Conservation (phyloP, 2,797 vertebrate genomes). For the Myotis planiceps region DNA sequence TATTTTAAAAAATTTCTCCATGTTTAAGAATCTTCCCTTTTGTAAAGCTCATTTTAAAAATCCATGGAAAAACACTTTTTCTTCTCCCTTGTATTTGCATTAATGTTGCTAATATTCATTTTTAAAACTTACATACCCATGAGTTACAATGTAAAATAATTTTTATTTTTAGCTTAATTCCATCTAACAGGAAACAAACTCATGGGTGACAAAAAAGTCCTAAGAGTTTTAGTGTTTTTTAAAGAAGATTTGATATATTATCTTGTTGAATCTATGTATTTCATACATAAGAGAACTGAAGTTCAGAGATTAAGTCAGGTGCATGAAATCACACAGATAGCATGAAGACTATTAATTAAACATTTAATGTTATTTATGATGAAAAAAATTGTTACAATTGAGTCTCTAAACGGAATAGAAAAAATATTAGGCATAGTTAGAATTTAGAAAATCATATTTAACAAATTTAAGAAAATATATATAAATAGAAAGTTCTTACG, state of each 20-base stretch:
- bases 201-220: neutral
- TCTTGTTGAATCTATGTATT: neutral
- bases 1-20: neutral
- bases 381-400: neutral
- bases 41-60: neutral
- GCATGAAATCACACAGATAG: neutral
- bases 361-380: neutral
- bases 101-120: constrained; percentile 11
- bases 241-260: neutral
- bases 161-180: constrained; percentile 29
- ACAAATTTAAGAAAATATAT: neutral
- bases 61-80: neutral
- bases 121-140: neutral
- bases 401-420: neutral
- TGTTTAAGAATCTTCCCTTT: constrained; percentile 2
- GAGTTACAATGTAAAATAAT: neutral
- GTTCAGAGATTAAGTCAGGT: neutral
- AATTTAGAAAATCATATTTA: constrained; percentile 8
- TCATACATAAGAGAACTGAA: neutral
- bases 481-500: neutral
- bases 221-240: neutral
- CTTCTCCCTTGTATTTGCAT: neutral
- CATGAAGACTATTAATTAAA: neutral
- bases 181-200: neutral
- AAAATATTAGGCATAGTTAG: neutral